These are phyloP conservation scores for Hesperia comma DNA, from an alignment of 2,888 invertebrate genomes.

Conservation along the genomic window DNA sequence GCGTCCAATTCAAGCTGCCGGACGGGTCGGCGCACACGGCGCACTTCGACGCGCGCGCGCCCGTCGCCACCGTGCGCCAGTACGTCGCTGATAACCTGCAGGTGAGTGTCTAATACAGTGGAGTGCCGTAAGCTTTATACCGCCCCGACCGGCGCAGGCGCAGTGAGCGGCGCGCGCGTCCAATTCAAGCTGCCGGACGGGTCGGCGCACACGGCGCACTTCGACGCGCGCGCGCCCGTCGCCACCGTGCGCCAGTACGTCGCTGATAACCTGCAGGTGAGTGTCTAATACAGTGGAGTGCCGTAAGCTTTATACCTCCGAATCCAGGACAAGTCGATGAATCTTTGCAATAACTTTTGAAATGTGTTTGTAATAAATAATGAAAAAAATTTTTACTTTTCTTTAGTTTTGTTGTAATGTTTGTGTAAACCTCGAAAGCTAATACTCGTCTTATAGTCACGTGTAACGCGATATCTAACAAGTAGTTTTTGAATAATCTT, in stretches of 20 bases:
- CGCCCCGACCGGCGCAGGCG: no score
- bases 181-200: constrained; percentile 95
- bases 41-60: constrained; percentile 87
- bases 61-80: constrained; percentile 82
- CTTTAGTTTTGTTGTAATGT: no score
- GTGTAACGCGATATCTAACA: no score
- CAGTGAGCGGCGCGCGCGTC: constrained; percentile 83
- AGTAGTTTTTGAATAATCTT: no score
- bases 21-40: constrained; percentile 90
- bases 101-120: constrained; percentile 49
- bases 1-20: constrained; percentile 94
- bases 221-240: constrained; percentile 87
- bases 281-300: constrained; percentile 12
- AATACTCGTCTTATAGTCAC: no score
- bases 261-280: constrained; percentile 75
- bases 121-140: no score
- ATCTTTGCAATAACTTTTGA: no score
- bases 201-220: constrained; percentile 88
- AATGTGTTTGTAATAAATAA: no score
- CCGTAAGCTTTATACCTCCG: no score
- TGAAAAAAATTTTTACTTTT: no score
- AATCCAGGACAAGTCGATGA: no score
- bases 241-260: constrained; percentile 82
- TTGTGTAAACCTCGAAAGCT: no score
- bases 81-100: constrained; percentile 82